Evolutionary conservation across 1,140 invertebrate genomes (phyloP).

Genomic region (Brachionus rotundiformis): DNA sequence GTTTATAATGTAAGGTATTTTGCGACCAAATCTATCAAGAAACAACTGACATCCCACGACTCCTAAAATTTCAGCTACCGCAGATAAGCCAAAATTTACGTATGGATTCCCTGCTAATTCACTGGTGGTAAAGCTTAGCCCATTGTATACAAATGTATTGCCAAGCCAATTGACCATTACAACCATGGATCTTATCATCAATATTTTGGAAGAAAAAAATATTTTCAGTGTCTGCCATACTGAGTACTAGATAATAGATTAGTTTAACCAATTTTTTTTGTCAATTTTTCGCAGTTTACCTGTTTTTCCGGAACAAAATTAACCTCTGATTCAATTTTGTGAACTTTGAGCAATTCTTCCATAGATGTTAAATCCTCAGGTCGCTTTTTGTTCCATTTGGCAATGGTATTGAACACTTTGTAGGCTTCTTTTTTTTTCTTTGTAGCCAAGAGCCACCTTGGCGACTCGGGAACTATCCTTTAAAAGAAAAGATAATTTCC

Average conservation of each 20-base stretch:
- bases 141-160: slow-evolving; percentile 56
- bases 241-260: not conserved
- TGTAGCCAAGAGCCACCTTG: slow-evolving; percentile 36
- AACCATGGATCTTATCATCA: slow-evolving; percentile 13
- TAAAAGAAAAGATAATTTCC: not conserved
- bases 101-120: slow-evolving; percentile 55
- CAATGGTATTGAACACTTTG: slow-evolving; percentile 7
- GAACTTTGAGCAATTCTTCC: not conserved
- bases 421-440: slow-evolving; percentile 27
- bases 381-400: slow-evolving; percentile 41
- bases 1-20: slow-evolving; percentile 3
- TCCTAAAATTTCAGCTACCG: slow-evolving; percentile 54
- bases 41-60: slow-evolving; percentile 50
- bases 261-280: no score
- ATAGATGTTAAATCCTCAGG: not conserved
- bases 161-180: slow-evolving; percentile 54
- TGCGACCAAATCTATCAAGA: slow-evolving; percentile 52
- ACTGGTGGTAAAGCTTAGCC: slow-evolving; percentile 54
- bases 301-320: not conserved
- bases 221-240: slow-evolving; percentile 9
- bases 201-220: slow-evolving; percentile 30
- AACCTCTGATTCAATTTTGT: not conserved
- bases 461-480: slow-evolving; percentile 43
- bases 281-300: not conserved
- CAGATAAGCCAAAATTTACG: slow-evolving; percentile 56